Evolutionary conservation across 2,888 invertebrate genomes (phyloP), one percentile per base, ranked within the genome.

Genomic region (Punctoribates punctum): DNA sequence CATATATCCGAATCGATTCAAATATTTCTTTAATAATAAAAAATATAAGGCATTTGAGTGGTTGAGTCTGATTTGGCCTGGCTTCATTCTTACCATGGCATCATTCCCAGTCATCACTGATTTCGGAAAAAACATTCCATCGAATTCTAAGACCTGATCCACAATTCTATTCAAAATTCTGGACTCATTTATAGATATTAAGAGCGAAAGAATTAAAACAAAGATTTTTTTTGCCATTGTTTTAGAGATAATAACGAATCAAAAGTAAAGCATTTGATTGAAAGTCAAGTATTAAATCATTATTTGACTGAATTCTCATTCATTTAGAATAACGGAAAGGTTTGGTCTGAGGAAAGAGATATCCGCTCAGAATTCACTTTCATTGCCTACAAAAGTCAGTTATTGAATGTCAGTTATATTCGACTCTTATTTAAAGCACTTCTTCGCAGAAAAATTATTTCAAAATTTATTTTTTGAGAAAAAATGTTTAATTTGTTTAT

Each of bases 1-100:
- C 73, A 73, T 73, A 73, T 73, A 73, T 27, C 73, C 73, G 20
- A 73, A 73, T 15, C 29, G 38, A 54, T 54, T 38, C 73, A 73
- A 51, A 29, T 73, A 51, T 73, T 42, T 27, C 73, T 73, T 8
- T 5, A 4, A 60, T n/a, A n/a, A n/a, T 17, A 67, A 67, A 60
- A 60, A 25, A 60, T 23, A 67, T 67, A 8, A 15, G 13, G 6
- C 6, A 54, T n/a, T 54, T 54, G n/a, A n/a, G n/a, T n/a, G n/a
- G n/a, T n/a, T n/a, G n/a, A n/a, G n/a, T n/a, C n/a, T n/a, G n/a
- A n/a, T n/a, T n/a, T n/a, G n/a, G n/a, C n/a, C n/a, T n/a, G n/a
- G n/a, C n/a, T n/a, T n/a, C n/a, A n/a, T n/a, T n/a, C n/a, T 23
- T 42, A 72, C 72, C 72, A 72, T 72, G 6, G 72, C 72, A 17